Evolutionary conservation across 2,797 vertebrate species (phyloP).

Genomic region (Micrastur ruficollis): DNA sequence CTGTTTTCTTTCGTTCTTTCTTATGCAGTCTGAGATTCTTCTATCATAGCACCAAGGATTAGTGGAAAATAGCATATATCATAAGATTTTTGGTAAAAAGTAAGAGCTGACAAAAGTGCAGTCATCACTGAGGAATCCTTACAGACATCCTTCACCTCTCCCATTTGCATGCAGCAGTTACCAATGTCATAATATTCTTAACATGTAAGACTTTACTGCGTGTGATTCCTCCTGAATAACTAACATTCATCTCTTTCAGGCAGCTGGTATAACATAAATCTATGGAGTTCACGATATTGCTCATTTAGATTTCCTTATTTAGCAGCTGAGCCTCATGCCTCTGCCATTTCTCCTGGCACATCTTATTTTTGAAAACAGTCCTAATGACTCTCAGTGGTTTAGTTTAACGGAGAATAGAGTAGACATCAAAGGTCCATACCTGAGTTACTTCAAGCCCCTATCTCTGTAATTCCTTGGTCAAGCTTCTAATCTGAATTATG

Average conservation of each 20-base stretch:
- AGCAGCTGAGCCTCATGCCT: neutral
- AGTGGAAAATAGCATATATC: neutral
- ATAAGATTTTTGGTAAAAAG: neutral
- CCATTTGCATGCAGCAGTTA: neutral
- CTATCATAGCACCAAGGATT: neutral
- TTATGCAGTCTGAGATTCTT: neutral
- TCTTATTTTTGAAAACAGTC: neutral
- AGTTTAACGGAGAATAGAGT: neutral
- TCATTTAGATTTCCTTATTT: slow-evolving; percentile 34
- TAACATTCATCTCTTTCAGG: neutral
- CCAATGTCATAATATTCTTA: neutral
- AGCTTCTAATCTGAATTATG: neutral
- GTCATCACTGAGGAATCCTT: neutral
- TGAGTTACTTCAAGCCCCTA: neutral
- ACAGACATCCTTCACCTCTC: neutral
- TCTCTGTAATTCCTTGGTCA: neutral
- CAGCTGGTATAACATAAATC: neutral
- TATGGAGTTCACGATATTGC: neutral
- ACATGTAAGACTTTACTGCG: neutral
- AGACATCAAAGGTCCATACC: neutral
- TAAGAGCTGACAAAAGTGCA: neutral
- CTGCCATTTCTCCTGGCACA: slow-evolving; percentile 5
- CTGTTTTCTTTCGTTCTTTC: neutral
- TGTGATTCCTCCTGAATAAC: neutral
- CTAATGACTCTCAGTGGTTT: neutral